A percentile compares a stretch with the other conserved stretches of the same genome.
These are phyloP conservation scores for Dinomys branickii DNA, from an alignment of 2,113 vertebrate species.

Conservation along the genomic window DNA sequence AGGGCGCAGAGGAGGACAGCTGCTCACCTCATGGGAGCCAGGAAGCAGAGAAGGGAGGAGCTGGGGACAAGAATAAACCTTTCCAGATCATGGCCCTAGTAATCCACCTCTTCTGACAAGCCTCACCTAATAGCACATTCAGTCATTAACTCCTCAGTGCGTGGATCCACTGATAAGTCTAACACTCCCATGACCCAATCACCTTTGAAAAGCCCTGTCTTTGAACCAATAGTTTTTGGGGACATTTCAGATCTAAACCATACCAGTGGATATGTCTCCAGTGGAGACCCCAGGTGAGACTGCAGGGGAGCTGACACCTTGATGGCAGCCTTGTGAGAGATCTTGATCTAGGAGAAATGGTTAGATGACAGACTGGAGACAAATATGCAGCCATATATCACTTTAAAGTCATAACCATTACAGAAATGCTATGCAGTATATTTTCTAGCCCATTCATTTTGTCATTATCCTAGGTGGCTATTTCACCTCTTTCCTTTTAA, in stretches of 20 bases:
- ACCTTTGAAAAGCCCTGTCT: neutral
- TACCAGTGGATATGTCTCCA: neutral
- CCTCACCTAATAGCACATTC: neutral
- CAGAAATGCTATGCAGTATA: too few relatives aligned
- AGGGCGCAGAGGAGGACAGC: neutral
- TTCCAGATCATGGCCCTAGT: neutral
- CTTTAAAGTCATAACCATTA: neutral
- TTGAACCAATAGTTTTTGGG: neutral
- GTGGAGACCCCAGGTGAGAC: neutral
- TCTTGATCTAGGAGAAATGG: neutral
- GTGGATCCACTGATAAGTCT: neutral
- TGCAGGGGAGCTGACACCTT: neutral
- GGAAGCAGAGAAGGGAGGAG: neutral
- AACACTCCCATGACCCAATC: neutral
- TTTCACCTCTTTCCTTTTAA: neutral
- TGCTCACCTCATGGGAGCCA: neutral
- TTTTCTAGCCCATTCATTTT: neutral
- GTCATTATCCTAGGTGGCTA: neutral
- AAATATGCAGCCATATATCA: neutral
- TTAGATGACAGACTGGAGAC: neutral
- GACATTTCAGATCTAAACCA: neutral
- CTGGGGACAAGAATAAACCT: neutral
- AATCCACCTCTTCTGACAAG: neutral
- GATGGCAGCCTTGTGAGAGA: neutral
- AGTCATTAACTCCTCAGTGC: neutral